These are phyloP conservation scores for Odobenus rosmarus DNA, from an alignment of 2,113 vertebrate species.

Conservation along the genomic window DNA sequence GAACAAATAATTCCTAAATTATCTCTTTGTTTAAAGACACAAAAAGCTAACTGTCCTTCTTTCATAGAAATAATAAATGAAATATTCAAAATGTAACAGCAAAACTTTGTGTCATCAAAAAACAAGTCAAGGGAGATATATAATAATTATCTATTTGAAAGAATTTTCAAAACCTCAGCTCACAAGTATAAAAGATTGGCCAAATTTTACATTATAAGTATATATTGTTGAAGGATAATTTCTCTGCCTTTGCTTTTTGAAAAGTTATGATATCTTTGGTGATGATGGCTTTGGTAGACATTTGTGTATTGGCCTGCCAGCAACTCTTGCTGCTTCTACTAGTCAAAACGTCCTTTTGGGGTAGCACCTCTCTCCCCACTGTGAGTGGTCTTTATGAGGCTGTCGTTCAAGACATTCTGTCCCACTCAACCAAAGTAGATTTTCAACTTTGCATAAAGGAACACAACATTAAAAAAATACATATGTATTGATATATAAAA, in stretches of 20 bases:
- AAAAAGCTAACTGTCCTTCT: neutral
- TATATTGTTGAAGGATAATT: neutral
- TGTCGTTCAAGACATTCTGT: neutral
- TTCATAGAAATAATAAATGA: neutral
- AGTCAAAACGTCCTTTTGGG: neutral
- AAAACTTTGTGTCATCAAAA: neutral
- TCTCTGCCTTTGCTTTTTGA: neutral
- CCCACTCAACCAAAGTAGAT: neutral
- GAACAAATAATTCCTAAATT: neutral
- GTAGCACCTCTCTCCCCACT: neutral
- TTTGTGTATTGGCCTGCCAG: neutral
- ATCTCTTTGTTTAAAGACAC: neutral
- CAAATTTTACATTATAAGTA: neutral
- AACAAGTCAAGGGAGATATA: neutral
- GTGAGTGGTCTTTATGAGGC: neutral
- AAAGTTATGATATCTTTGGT: neutral
- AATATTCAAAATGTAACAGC: neutral
- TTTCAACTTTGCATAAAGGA: neutral
- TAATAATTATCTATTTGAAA: neutral
- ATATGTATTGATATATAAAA: neutral
- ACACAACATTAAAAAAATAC: neutral
- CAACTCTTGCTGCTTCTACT: neutral
- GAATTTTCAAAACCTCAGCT: neutral
- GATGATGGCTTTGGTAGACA: neutral
- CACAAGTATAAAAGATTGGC: neutral